Conservation (phyloP, 2,797 vertebrate species). For the Sebastolobus altivelis region DNA sequence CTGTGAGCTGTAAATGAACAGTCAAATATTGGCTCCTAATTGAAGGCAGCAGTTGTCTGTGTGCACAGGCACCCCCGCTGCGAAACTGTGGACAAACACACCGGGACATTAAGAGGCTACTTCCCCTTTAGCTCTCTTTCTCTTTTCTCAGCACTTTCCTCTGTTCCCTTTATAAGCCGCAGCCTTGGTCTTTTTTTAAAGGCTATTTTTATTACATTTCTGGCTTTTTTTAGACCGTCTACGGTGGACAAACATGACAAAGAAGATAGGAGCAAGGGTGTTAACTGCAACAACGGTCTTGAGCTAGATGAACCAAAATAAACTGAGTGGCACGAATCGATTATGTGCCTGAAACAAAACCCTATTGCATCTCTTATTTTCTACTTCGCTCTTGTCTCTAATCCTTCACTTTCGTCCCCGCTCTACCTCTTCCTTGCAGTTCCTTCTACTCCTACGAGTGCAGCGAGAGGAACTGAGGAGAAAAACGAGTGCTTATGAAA, state of each 20-base stretch:
- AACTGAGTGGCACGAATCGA: not conserved
- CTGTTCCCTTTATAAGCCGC: not conserved
- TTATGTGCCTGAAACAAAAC: slow-evolving; percentile 26
- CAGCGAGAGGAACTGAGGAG: slow-evolving; percentile 16
- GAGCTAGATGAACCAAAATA: slow-evolving; percentile 16
- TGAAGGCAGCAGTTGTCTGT: slow-evolving; percentile 71
- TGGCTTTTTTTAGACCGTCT: not conserved
- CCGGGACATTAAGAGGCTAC: slow-evolving; percentile 54
- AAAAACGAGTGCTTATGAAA: slow-evolving; percentile 55
- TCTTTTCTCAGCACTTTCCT: slow-evolving; percentile 38
- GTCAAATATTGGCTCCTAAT: slow-evolving; percentile 77
- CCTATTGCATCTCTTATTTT: slow-evolving; percentile 27
- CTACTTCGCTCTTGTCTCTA: slow-evolving; percentile 16
- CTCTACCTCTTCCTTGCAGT: not conserved
- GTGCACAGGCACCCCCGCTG: slow-evolving; percentile 64
- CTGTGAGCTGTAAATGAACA: slow-evolving; percentile 72
- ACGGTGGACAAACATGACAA: not conserved
- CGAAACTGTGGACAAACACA: slow-evolving; percentile 68
- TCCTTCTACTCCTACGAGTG: not conserved
- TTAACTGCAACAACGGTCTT: not conserved
- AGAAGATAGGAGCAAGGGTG: not conserved
- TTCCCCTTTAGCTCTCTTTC: slow-evolving; percentile 43
- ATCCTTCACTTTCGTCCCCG: slow-evolving; percentile 14
- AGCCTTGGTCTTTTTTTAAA: slow-evolving; percentile 6
- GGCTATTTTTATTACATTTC: slow-evolving; percentile 12